phyloP scores from a whole-genome alignment of 2,113 vertebrate genomes.

The Lichenostomus cassidix region DNA sequence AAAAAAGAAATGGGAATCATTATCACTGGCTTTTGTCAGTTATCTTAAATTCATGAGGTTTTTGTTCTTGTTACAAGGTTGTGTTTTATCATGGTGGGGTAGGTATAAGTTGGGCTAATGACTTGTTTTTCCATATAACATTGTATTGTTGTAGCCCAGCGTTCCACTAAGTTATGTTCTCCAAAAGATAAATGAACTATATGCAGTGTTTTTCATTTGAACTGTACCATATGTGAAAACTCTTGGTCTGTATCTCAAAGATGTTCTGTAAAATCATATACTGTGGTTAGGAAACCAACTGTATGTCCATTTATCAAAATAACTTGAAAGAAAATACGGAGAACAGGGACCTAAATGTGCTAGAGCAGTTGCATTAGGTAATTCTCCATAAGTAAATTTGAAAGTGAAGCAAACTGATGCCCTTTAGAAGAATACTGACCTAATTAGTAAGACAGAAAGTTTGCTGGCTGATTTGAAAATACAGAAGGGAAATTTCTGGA shows the following conservation, averaged over 20 bases:
- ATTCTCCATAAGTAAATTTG: not conserved
- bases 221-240: not conserved
- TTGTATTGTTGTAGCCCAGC: not conserved
- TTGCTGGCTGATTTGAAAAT: constrained; percentile 13
- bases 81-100: not conserved
- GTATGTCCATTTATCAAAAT: not conserved
- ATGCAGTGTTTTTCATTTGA: not conserved
- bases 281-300: not conserved
- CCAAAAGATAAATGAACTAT: not conserved
- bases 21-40: not conserved
- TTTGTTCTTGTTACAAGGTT: not conserved
- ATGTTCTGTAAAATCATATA: not conserved
- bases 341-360: not conserved
- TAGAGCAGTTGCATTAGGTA: not conserved
- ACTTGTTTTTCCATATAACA: not conserved
- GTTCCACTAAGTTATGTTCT: not conserved
- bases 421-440: not conserved
- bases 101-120: not conserved
- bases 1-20: not conserved
- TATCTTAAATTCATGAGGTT: not conserved
- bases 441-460: constrained; percentile 30
- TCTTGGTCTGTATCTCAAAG: not conserved
- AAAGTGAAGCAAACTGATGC: not conserved
- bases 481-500: not conserved
- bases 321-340: not conserved